Evolutionary conservation across 2,113 vertebrate genomes (phyloP).

Genomic region (Ptyas mucosa): DNA sequence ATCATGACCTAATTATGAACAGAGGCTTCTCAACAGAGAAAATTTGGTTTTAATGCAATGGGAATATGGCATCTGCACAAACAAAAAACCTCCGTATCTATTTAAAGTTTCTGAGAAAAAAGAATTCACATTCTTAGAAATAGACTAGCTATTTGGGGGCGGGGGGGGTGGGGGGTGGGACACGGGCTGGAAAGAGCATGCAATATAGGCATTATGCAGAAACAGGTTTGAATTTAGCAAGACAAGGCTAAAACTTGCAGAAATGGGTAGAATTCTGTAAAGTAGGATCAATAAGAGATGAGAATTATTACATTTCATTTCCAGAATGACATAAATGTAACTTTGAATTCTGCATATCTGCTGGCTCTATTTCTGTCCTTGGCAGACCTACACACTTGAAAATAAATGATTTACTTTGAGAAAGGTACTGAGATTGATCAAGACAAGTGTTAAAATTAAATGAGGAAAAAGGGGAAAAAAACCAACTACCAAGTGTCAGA

Average conservation of each 20-base stretch:
- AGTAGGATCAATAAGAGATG: neutral
- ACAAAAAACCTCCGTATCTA: neutral
- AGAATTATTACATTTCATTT: neutral
- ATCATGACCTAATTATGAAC: neutral
- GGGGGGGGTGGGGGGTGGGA: too few relatives aligned
- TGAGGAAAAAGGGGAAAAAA: neutral
- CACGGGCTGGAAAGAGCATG: neutral
- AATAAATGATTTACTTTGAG: neutral
- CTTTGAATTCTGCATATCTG: neutral
- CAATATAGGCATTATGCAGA: neutral
- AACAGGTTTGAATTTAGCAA: neutral
- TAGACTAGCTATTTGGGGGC: neutral
- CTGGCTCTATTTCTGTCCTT: neutral
- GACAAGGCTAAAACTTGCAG: neutral
- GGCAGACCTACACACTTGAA: neutral
- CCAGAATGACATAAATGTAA: neutral
- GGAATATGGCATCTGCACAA: neutral
- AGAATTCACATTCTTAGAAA: neutral
- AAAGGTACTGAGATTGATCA: neutral
- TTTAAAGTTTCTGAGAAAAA: neutral
- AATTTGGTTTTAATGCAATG: neutral
- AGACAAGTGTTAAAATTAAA: constrained; percentile 2
- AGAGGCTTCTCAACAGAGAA: neutral
- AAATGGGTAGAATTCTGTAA: neutral
- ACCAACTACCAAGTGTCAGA: neutral